A percentile compares a stretch with the other conserved stretches of the same genome.
These are phyloP conservation scores for Rhabdomys pumilio DNA, from an alignment of 2,797 vertebrate species.

Conservation along the genomic window DNA sequence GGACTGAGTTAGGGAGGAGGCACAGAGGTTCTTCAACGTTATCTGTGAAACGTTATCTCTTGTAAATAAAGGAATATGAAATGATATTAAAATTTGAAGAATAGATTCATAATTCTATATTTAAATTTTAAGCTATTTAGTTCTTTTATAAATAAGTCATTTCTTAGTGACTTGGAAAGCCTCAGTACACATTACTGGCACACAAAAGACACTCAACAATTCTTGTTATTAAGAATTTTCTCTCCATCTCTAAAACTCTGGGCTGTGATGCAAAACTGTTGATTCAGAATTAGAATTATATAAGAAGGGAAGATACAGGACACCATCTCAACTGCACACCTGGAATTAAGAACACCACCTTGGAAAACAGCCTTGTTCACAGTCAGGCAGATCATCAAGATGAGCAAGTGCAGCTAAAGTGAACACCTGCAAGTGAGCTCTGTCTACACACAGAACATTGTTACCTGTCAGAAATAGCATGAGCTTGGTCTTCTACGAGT, in stretches of 20 bases:
- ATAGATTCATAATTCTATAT: neutral
- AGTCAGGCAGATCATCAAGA: neutral
- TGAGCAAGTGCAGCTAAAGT: constrained; percentile 31
- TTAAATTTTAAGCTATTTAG: constrained; percentile 28
- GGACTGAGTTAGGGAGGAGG: neutral
- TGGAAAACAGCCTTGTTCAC: neutral
- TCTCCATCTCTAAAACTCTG: neutral
- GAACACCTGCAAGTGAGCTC: neutral
- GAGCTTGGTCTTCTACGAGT: neutral
- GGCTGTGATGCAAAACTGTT: neutral
- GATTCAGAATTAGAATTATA: constrained; percentile 10
- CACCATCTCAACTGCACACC: neutral
- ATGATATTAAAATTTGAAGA: constrained; percentile 50
- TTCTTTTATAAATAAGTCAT: constrained; percentile 34
- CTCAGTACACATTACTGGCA: no score
- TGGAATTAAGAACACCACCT: neutral
- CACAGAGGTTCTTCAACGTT: neutral
- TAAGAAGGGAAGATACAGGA: constrained; percentile 22
- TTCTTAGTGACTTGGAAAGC: neutral
- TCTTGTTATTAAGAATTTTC: neutral
- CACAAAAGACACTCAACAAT: neutral
- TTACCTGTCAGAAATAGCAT: constrained; percentile 55
- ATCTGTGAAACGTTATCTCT: constrained; percentile 28
- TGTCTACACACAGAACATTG: neutral
- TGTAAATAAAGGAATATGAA: constrained; percentile 30